Conservation (phyloP, 2,888 invertebrate genomes). For the Clostera curtula region DNA sequence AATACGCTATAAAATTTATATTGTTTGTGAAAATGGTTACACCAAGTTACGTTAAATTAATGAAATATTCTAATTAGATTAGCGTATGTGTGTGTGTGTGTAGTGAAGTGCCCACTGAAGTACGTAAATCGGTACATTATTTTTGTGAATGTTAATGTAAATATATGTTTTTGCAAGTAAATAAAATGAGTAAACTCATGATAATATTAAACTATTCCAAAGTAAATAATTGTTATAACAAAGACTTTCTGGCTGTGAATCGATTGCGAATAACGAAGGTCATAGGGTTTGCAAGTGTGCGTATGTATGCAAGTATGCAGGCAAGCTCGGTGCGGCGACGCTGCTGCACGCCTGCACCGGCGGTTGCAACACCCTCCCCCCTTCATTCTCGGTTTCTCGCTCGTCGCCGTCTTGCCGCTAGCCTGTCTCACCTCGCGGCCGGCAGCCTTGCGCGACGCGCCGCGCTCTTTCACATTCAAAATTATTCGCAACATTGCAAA, state of each 20-base stretch:
- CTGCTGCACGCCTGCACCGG: slow-evolving; percentile 75
- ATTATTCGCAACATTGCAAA: slow-evolving; percentile 75
- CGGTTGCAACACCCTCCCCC: slow-evolving; percentile 75
- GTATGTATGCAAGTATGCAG: slow-evolving; percentile 73
- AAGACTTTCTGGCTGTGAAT: slow-evolving; percentile 60
- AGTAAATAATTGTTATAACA: slow-evolving; percentile 51
- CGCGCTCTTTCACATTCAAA: slow-evolving; percentile 75
- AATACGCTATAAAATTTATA: too few species aligned
- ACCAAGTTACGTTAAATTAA: slow-evolving; percentile 1
- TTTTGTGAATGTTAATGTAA: background rate
- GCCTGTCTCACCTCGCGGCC: slow-evolving; percentile 76
- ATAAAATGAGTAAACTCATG: too few species aligned
- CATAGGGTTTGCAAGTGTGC: slow-evolving; percentile 65
- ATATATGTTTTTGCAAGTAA: background rate
- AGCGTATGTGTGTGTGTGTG: too few species aligned
- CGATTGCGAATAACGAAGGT: slow-evolving; percentile 70
- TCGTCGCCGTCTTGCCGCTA: slow-evolving; percentile 73
- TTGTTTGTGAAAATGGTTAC: too few species aligned
- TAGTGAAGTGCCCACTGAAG: background rate
- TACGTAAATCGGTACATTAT: background rate
- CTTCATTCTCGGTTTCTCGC: slow-evolving; percentile 71
- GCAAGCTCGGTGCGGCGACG: slow-evolving; percentile 71
- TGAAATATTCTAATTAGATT: slow-evolving; percentile 19
- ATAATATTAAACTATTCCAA: too few species aligned
- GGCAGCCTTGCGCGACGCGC: slow-evolving; percentile 75